Evolutionary conservation across 2,113 vertebrate genomes (phyloP), one percentile per base, ranked within the genome.

Genomic region (Pyxicephalus adspersus): DNA sequence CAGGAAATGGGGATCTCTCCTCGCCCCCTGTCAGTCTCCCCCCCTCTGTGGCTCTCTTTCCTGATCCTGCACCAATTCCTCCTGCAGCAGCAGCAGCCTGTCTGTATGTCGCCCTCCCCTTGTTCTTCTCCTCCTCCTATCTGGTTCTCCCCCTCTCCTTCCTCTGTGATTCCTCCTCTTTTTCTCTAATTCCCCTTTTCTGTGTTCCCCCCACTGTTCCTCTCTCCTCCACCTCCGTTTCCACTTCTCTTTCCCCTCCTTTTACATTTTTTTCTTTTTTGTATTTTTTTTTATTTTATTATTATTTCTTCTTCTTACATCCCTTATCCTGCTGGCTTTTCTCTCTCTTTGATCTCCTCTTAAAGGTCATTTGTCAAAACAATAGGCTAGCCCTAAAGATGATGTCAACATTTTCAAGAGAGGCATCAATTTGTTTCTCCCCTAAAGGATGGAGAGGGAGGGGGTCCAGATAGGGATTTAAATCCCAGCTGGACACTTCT

Each of bases 1-100:
- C 70, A 55, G 80, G 80, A 74, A 74, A 26, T 58, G 77, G 79
- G 80, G 70, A 70, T 81, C 80, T 81, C 80, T 81, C 70, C 80
- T 81, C 80, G 70, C 80, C 80, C 80, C 80, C 22, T 73, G 38
- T 51, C 61, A 38, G 29, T 68, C 76, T 61, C 38, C 28, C 71
- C 51, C 73, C 29, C 28, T 63, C 8, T 26, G 68, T 55, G 58
- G 4, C 38, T 28, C 55, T 73, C 73, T 51, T 34, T 60, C 74
- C 25, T 83, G 76, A 72, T 66, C 65, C 67, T 78, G 66, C 60
- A 71, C 28, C 67, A 66, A 64, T 64, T 73, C 82, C 64, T 71
- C 64, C 66, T 78, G 60, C 74, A 34, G 66, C 75, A 71, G 60
- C 74, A 34, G 66, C 75, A 71, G 75, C 75, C 50, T 72, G 28